Base-by-base conservation (phyloP, 2,113 vertebrate species). In the Columba livia region DNA sequence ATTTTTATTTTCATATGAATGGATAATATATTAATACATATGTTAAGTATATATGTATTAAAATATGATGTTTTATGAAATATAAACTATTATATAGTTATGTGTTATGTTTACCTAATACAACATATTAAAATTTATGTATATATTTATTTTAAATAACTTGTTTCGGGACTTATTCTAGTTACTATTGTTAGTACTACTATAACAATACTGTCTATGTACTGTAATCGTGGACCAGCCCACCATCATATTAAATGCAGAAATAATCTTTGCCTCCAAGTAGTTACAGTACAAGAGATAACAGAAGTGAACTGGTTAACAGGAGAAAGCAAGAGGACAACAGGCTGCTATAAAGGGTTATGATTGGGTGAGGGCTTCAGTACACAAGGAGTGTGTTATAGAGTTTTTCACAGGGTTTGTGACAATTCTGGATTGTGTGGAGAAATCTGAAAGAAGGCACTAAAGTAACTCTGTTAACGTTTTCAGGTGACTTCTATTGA, bases 271-370 rank as follows among this genome's bases (percentile, higher is more conserved):
- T 24, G 0, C 10, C 25, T 75, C 50, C 32, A 73, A 32, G 6
- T 32, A 54, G 16, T 80, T 73, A 32, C 3, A 38, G 2, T 38
- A 15, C 13, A 10, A 56, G 5, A 64, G n/a, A 54, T 14, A 48
- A 60, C 11, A 65, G 20, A 44, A 44, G 8, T 44, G 31, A 72
- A 16, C 5, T 20, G 9, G 24, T 25, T 64, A 29, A 69, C 26
- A 24, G 53, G 19, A 77, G 73, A 92, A 79, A 56, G 21, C 4
- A 6, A 51, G 48, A 47, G 51, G 24, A 36, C 8, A 57, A 5
- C 0, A 3, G 56, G 18, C 13, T 34, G 16, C 34, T 36, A 1
- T 9, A 12, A 8, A 71, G 21, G 16, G 11, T 25, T 42, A 1
- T n/a, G 28, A 3, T 8, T 29, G 56, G 19, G 12, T 31, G 28